Evolutionary conservation across 2,113 vertebrate species (phyloP).

Genomic region (Carassius gibelio): DNA sequence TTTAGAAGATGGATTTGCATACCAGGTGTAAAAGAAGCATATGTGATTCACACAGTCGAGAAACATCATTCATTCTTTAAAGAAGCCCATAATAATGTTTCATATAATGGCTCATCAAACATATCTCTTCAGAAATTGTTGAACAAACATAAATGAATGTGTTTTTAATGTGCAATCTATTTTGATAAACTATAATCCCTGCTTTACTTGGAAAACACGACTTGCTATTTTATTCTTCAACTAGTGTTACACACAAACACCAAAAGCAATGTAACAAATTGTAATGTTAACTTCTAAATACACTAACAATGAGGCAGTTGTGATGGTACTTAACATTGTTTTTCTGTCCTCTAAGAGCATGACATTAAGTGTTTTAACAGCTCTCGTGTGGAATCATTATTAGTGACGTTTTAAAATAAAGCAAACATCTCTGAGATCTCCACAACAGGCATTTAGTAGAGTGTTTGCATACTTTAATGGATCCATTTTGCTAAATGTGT

Average conservation of each 20-base stretch:
- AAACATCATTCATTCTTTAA: background rate
- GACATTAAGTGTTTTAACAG: conserved; percentile 47
- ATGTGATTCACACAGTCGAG: background rate
- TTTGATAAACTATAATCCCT: background rate
- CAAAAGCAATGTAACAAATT: conserved; percentile 47
- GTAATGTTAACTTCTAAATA: conserved; percentile 34
- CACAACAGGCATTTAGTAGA: background rate
- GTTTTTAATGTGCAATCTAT: conserved; percentile 21
- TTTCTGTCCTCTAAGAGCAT: conserved; percentile 8
- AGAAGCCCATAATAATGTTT: background rate
- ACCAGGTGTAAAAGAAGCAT: background rate
- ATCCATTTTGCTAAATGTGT: conserved; percentile 32
- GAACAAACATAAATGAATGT: conserved; percentile 11
- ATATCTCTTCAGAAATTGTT: conserved; percentile 18
- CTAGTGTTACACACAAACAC: conserved; percentile 8
- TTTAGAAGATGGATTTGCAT: background rate
- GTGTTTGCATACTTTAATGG: conserved; percentile 47
- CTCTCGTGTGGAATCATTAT: conserved; percentile 23
- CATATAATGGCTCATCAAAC: conserved; percentile 10
- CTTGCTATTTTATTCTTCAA: background rate
- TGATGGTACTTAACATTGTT: conserved; percentile 20
- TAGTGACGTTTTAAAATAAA: conserved; percentile 17
- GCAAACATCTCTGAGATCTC: conserved; percentile 16
- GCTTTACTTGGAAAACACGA: background rate
- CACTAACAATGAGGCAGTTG: conserved; percentile 28